phyloP scores from a whole-genome alignment of 2,797 vertebrate genomes.

The Sebastes cheni region DNA sequence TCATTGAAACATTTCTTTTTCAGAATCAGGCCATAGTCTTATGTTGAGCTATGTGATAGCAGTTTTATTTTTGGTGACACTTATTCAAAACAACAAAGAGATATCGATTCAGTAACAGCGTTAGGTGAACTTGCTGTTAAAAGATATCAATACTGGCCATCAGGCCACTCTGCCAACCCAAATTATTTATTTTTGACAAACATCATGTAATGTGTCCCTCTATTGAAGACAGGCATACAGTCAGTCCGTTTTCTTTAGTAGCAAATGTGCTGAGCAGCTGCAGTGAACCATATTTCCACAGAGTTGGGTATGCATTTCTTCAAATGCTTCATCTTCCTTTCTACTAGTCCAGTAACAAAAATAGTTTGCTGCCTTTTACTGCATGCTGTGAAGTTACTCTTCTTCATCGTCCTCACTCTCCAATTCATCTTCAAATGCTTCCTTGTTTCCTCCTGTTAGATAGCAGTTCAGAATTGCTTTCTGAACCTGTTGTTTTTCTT shows the following conservation, averaged over 20 bases:
- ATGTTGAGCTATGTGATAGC: background rate
- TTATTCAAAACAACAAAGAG: background rate
- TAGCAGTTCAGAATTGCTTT: constrained; percentile 85
- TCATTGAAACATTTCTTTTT: background rate
- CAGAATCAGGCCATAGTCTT: background rate
- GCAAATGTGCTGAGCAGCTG: background rate
- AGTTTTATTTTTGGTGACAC: background rate
- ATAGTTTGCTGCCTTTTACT: background rate
- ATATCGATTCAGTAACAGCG: background rate
- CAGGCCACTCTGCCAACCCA: background rate
- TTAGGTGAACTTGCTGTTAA: background rate
- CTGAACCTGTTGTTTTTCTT: constrained; percentile 82
- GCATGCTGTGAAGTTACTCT: constrained; percentile 29
- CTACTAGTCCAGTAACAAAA: background rate
- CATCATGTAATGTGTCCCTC: background rate
- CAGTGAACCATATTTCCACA: constrained; percentile 1
- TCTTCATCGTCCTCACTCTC: constrained; percentile 68
- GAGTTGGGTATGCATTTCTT: background rate
- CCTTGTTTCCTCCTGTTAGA: constrained; percentile 42
- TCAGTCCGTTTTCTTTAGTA: background rate
- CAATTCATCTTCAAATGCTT: constrained; percentile 45
- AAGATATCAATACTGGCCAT: background rate
- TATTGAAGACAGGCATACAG: background rate
- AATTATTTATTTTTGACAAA: background rate
- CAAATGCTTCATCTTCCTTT: background rate